Evolutionary conservation across 2,797 vertebrate genomes (phyloP), one percentile per base, ranked within the genome.

Genomic region (Adelosebastes latens): DNA sequence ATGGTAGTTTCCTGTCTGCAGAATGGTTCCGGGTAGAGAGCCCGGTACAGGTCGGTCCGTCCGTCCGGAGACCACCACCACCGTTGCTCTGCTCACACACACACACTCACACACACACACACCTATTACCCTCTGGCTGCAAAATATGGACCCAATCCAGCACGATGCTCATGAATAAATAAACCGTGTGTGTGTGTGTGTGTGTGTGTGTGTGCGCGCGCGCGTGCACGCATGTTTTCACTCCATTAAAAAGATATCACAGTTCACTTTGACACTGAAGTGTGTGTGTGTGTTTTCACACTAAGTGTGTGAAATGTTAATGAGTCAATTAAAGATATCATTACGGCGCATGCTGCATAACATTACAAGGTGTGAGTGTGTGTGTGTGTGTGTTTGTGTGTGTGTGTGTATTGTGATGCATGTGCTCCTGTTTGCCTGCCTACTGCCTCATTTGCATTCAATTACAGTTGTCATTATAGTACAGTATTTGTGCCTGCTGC

Each of bases 1-100:
- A 94, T 95, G 94, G 94, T 94, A 84, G 94, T 93, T 96, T 96
- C 96, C 96, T 94, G 95, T 90, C 88, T 90, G 93, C 87, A 85
- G 88, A 93, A 91, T 92, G 93, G 88, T 96, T 96, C 96, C 96
- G 95, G 94, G 89, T 94, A 75, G 87, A 75, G 87, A 90, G 93
- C 79, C 84, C 14, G 71, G 91, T 81, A 80, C 93, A 72, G 69
- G 81, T 89, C 7, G 49, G 76, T 75, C 71, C 32, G 87, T 84
- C 87, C 87, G 77, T 77, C 80, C 63, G 87, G 58, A 39, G 65
- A 80, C 72, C 74, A 52, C 29, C 84, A 8, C 52, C 36, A 6
- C 75, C 59, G 25, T 71, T 71, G 25, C 16, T 9, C 32, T 58
- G 31, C 61, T 71, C 85, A 59, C 83, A 10, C 18, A 49, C 74